Conservation (phyloP, 2,113 vertebrate genomes). For the Leptosomus discolor region DNA sequence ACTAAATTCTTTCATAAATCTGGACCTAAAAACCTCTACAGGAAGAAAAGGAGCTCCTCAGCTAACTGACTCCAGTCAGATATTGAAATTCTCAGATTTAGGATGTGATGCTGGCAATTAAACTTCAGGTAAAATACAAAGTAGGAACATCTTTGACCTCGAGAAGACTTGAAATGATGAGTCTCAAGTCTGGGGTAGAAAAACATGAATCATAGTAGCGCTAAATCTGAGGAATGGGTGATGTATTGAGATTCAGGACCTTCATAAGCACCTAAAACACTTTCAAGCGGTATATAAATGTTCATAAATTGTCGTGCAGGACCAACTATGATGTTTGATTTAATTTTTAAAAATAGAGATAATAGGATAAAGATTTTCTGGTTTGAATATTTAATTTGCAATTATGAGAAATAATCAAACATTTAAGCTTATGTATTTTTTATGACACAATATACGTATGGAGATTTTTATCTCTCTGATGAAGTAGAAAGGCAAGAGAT, state of each 20-base stretch:
- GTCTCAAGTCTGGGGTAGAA: background rate
- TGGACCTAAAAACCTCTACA: background rate
- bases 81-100: background rate
- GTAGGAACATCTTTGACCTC: background rate
- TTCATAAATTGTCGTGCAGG: background rate
- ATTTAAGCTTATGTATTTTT: constrained; percentile 54
- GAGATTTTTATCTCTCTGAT: constrained; percentile 34
- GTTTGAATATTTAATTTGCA: constrained; percentile 52
- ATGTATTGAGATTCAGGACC: background rate
- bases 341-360: constrained; percentile 19
- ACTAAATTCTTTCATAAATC: background rate
- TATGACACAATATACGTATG: background rate
- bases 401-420: constrained; percentile 51
- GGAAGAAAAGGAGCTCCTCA: background rate
- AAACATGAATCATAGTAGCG: background rate
- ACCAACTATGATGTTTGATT: background rate
- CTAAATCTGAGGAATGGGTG: background rate
- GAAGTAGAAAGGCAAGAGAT: constrained; percentile 19
- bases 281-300: background rate
- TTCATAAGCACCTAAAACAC: background rate
- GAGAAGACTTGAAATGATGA: background rate
- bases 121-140: background rate
- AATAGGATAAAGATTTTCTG: background rate
- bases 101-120: background rate
- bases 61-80: background rate